Evolutionary conservation across 2,113 vertebrate species (phyloP), one percentile per base, ranked within the genome.

Genomic region (Cynopterus brachyotis): DNA sequence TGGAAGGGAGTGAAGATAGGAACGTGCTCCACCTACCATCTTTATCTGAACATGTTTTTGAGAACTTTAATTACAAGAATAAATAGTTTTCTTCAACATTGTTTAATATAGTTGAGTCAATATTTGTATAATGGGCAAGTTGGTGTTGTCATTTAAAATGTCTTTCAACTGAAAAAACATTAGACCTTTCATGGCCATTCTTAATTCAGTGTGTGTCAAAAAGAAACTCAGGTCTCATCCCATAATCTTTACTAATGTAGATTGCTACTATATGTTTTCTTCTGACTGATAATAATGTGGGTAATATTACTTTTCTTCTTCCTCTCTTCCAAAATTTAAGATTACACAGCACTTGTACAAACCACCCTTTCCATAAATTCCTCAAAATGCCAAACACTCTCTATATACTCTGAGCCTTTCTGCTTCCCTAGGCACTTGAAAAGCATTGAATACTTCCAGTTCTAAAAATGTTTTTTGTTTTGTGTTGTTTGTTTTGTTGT

Each of bases 41-140:
- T 89, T 83, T 73, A 40, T n/a, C 24, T n/a, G n/a, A n/a, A n/a
- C n/a, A n/a, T 59, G 28, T 30, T 94, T 94, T 89, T 95, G 84
- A 95, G 17, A 92, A 89, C 47, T 88, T 93, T 96, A 95, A 94
- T 96, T 95, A 40, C 94, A 72, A 95, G 89, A 94, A 92, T 95
- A 95, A 95, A 96, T 78, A 62, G 47, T 72, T 91, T 93, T 57
- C 50, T 89, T 95, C 70, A 92, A 95, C 64, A 84, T 76, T 87
- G 35, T 76, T 40, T 76, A 59, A 28, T 37, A 76, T 95, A 92
- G 95, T 70, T 88, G 40, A 64, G 64, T 94, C 94, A 92, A 59
- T 95, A 66, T 92, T 81, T 91, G 32, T 84, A 92, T 55, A 45
- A 86, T 89, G 66, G 30, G 62, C 30, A 88, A 91, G 75, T 73